phyloP scores from a whole-genome alignment of 2,797 vertebrate species.

The Erpetoichthys calabaricus region DNA sequence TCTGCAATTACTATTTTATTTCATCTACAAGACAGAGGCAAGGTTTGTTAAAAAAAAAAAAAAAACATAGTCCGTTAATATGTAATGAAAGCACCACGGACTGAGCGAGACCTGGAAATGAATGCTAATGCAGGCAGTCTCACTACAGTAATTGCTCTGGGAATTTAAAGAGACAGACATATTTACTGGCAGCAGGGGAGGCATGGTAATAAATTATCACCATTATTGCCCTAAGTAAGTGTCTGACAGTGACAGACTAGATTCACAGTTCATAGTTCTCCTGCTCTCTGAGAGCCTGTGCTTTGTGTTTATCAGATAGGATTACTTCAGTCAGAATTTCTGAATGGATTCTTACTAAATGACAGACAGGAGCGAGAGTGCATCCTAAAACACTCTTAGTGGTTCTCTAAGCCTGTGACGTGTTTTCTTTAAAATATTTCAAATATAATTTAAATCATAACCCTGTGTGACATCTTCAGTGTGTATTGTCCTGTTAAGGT shows the following conservation, averaged over 20 bases:
- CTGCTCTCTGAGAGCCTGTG: too few relatives aligned
- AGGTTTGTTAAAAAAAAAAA: not conserved
- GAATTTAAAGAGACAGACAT: conserved; percentile 60
- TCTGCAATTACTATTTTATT: too few relatives aligned
- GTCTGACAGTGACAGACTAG: conserved; percentile 32
- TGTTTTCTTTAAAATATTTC: too few relatives aligned
- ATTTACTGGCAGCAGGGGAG: conserved; percentile 56
- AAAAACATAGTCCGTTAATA: not conserved
- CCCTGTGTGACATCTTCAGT: too few relatives aligned
- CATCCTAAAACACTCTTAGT: too few relatives aligned
- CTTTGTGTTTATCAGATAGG: too few relatives aligned
- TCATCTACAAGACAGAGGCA: conserved; percentile 6
- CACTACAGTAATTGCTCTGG: conserved; percentile 57
- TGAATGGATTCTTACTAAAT: too few relatives aligned
- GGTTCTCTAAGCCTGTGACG: too few relatives aligned
- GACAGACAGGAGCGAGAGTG: too few relatives aligned
- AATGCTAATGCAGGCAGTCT: conserved; percentile 50
- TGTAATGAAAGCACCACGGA: not conserved
- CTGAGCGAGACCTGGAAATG: conserved; percentile 34
- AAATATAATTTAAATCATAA: too few relatives aligned
- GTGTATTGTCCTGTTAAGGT: too few relatives aligned
- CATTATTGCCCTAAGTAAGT: conserved; percentile 32
- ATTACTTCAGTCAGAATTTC: too few relatives aligned
- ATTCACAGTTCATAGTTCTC: conserved; percentile 12
- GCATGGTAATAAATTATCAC: conserved; percentile 58